Evolutionary conservation across 1,140 invertebrate genomes (phyloP).

Genomic region (Cydia fagiglandana): DNA sequence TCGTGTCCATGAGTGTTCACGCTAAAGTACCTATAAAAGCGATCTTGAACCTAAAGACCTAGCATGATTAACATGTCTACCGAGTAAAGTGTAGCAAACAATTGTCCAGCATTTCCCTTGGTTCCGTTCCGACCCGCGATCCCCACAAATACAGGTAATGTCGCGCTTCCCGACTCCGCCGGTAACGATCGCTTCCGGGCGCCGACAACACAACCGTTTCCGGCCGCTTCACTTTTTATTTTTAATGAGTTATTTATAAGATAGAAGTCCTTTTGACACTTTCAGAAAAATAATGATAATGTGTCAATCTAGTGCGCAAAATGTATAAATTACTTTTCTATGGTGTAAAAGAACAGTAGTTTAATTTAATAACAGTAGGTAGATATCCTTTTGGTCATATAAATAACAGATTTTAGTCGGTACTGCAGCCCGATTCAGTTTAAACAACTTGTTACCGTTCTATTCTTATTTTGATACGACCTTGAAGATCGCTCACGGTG

Average conservation of each 20-base stretch:
- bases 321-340: no score
- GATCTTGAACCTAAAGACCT: not conserved
- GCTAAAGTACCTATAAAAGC: not conserved
- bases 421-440: no score
- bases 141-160: not conserved
- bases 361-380: no score
- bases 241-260: not conserved
- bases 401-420: no score
- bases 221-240: slow-evolving; percentile 5
- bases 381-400: no score
- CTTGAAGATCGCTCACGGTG: no score
- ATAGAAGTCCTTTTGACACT: not conserved
- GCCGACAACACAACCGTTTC: not conserved
- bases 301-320: no score
- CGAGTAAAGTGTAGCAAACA: not conserved
- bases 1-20: no score
- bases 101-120: not conserved
- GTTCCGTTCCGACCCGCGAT: not conserved
- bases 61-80: not conserved
- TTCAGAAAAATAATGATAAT: not conserved
- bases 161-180: not conserved
- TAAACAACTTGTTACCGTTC: no score
- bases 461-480: no score
- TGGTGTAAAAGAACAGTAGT: not conserved
- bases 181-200: slow-evolving; percentile 1